A percentile compares a stretch with the other conserved stretches of the same genome.
These are phyloP conservation scores for Ceramica pisi DNA, from an alignment of 2,888 invertebrate genomes.

Conservation along the genomic window DNA sequence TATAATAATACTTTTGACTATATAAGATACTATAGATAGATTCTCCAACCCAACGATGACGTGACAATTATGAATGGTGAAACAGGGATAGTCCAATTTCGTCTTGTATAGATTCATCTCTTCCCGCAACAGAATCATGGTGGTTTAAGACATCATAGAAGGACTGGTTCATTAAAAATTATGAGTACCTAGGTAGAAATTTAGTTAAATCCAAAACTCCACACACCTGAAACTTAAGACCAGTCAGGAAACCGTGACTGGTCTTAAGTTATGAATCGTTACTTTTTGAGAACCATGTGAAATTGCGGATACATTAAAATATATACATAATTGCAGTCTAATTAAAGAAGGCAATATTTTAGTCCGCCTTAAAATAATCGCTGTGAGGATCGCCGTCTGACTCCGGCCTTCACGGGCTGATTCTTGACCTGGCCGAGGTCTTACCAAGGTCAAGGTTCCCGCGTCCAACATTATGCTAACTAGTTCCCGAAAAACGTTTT, in stretches of 20 bases:
- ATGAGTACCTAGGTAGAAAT: not conserved
- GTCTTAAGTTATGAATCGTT: too few species aligned
- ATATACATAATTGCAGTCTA: constrained; percentile 17
- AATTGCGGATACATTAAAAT: constrained; percentile 7
- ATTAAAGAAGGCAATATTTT: constrained; percentile 32
- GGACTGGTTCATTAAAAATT: too few species aligned
- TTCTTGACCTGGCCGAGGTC: constrained; percentile 61
- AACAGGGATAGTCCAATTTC: too few species aligned
- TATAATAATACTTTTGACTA: too few species aligned
- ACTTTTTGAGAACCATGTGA: constrained; percentile 6
- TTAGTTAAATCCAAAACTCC: not conserved
- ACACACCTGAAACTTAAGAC: not conserved
- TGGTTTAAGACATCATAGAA: not conserved
- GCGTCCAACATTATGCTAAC: constrained; percentile 50
- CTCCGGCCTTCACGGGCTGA: constrained; percentile 61
- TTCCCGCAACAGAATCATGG: too few species aligned
- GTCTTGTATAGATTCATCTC: too few species aligned
- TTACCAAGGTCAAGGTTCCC: constrained; percentile 66
- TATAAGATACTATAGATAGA: too few species aligned
- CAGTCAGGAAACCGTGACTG: not conserved
- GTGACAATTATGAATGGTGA: too few species aligned
- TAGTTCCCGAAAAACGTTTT: constrained; percentile 56
- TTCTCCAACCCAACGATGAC: too few species aligned
- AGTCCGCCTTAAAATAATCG: constrained; percentile 37
- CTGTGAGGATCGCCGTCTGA: constrained; percentile 15